Conservation (phyloP, 2,113 vertebrate species). For the Aspidoscelis tigris region DNA sequence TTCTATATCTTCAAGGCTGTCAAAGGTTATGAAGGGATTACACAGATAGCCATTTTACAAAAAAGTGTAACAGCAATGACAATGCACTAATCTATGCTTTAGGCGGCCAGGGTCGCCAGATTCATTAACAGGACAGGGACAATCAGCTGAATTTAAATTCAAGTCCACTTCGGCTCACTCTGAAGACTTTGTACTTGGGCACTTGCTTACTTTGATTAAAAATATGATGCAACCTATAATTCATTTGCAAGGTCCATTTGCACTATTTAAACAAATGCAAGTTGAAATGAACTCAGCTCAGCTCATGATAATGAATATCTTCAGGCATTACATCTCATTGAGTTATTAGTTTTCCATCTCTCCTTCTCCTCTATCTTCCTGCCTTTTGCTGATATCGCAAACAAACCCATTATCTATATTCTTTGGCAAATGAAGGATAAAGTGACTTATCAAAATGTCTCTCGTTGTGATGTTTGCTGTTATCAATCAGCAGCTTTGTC, state of each 20-base stretch:
- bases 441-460: slow-evolving; percentile 53
- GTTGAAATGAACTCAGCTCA: slow-evolving; percentile 30
- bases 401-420: slow-evolving; percentile 39
- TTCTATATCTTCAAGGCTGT: slow-evolving; percentile 21
- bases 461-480: slow-evolving; percentile 31
- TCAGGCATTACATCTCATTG: slow-evolving; percentile 29
- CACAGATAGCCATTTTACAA: not conserved
- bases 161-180: fast-evolving
- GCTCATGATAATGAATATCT: not conserved
- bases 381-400: slow-evolving; percentile 37
- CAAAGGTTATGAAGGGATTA: slow-evolving; percentile 1
- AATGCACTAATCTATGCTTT: not conserved
- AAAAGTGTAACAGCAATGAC: slow-evolving; percentile 1
- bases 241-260: not conserved
- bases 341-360: slow-evolving; percentile 36
- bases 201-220: not conserved
- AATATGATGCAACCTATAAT: not conserved
- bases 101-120: not conserved
- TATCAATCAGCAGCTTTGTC: slow-evolving; percentile 37
- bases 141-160: slow-evolving; percentile 17
- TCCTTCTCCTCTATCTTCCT: slow-evolving; percentile 9
- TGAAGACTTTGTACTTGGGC: fast-evolving
- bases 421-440: slow-evolving; percentile 37
- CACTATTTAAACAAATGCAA: slow-evolving; percentile 25
- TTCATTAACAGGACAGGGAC: not conserved